A percentile compares a stretch with the other conserved stretches of the same genome.
phyloP scores from a whole-genome alignment of 2,888 invertebrate genomes.

The Alviniconcha strummeri region DNA sequence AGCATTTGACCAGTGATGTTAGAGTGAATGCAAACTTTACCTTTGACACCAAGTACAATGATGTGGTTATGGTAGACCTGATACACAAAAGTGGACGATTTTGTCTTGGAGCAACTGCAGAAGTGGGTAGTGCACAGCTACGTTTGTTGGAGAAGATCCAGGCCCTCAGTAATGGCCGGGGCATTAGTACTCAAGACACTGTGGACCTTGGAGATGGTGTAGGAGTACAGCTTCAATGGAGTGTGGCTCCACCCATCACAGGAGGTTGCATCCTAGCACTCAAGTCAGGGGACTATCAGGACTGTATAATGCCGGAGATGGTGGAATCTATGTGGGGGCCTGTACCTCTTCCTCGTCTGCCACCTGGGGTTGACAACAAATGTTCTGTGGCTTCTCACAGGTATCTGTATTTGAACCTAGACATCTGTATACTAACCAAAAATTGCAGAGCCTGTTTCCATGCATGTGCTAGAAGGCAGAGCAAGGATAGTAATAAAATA shows the following conservation, averaged over 20 bases:
- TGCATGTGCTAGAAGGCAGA: too few relatives aligned
- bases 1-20: conserved; percentile 40
- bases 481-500: too few relatives aligned
- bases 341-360: conserved; percentile 65
- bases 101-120: conserved; percentile 43
- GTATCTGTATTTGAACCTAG: conserved; percentile 38
- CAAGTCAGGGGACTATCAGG: conserved; percentile 70
- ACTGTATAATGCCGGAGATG: conserved; percentile 70
- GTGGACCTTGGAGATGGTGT: conserved; percentile 41
- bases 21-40: conserved; percentile 43
- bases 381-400: conserved; percentile 71
- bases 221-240: conserved; percentile 38
- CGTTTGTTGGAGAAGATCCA: conserved; percentile 44
- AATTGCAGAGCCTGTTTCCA: too few relatives aligned
- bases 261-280: conserved; percentile 61
- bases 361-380: conserved; percentile 64
- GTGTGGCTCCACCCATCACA: conserved; percentile 45
- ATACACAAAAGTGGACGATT: conserved; percentile 43
- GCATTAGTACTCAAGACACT: conserved; percentile 38
- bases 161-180: conserved; percentile 34
- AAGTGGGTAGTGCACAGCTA: conserved; percentile 42
- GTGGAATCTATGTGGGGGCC: conserved; percentile 71
- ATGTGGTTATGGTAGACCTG: conserved; percentile 42
- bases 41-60: conserved; percentile 49
- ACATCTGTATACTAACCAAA: too few relatives aligned